These are phyloP conservation scores for Hypomecis atomaria DNA, from an alignment of 2,888 invertebrate genomes.

Conservation along the genomic window DNA sequence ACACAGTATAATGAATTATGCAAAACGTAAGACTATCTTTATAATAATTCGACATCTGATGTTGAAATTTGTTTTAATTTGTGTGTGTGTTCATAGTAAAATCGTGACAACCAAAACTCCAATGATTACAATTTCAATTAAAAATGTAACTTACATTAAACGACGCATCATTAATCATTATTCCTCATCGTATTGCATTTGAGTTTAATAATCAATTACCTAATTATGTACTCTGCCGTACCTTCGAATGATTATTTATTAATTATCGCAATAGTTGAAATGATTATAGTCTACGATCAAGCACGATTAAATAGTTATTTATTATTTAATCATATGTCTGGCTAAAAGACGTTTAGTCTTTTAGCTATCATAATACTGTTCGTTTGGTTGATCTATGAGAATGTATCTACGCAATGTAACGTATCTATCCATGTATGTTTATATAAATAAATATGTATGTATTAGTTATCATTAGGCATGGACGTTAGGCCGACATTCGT, in stretches of 20 bases:
- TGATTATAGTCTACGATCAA: conserved; percentile 15
- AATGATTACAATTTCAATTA: conserved; percentile 28
- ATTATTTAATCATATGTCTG: conserved; percentile 37
- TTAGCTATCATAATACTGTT: conserved; percentile 25
- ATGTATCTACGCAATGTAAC: not conserved
- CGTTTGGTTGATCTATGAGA: conserved; percentile 2
- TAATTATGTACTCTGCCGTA: conserved; percentile 32
- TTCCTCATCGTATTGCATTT: conserved; percentile 16
- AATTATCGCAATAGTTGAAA: conserved; percentile 31
- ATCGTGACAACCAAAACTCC: conserved; percentile 38
- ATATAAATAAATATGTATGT: too few relatives aligned
- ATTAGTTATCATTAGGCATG: too few relatives aligned
- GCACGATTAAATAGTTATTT: conserved; percentile 28
- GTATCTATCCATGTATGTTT: too few relatives aligned
- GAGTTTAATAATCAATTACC: conserved; percentile 29
- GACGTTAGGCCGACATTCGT: too few relatives aligned
- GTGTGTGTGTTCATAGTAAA: conserved; percentile 7
- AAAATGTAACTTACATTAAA: conserved; percentile 28
- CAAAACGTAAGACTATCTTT: too few relatives aligned
- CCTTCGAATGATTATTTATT: conserved; percentile 37
- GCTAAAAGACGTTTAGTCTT: conserved; percentile 17
- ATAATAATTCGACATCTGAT: conserved; percentile 3
- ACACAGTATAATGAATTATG: too few relatives aligned
- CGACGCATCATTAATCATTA: conserved; percentile 26
- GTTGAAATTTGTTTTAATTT: not conserved